Conservation (phyloP, 2,113 vertebrate species). For the Mastomys coucha region DNA sequence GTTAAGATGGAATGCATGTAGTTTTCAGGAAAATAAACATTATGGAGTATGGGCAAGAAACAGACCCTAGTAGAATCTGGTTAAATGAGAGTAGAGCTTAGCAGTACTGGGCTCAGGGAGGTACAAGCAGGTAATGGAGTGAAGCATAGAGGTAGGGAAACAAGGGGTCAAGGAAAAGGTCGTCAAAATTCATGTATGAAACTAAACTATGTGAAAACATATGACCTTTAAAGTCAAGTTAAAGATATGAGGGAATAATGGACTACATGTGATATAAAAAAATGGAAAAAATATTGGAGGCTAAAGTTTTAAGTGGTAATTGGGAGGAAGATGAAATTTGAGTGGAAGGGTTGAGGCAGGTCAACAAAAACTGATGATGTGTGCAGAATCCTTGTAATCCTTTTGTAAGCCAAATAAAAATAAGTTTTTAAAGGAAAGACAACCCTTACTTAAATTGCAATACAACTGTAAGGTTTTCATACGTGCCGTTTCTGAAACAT, state of each 20-base stretch:
- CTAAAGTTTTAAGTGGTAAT: not conserved
- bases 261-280: not conserved
- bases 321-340: not conserved
- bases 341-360: not conserved
- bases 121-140: not conserved
- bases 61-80: not conserved
- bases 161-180: not conserved
- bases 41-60: not conserved
- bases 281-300: rapidly evolving
- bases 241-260: not conserved
- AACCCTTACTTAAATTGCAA: not conserved
- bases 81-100: not conserved
- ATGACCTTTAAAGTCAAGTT: not conserved
- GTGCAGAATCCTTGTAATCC: not conserved
- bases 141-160: not conserved
- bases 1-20: not conserved
- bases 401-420: not conserved
- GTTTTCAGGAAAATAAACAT: not conserved
- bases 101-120: no score
- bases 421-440: not conserved
- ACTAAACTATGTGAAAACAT: not conserved
- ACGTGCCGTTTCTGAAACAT: not conserved
- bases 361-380: not conserved
- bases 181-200: not conserved
- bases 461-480: not conserved